These are phyloP conservation scores for Zoanthus solanderi DNA, from an alignment of 92 coral and sea anemone species.

Conservation along the genomic window DNA sequence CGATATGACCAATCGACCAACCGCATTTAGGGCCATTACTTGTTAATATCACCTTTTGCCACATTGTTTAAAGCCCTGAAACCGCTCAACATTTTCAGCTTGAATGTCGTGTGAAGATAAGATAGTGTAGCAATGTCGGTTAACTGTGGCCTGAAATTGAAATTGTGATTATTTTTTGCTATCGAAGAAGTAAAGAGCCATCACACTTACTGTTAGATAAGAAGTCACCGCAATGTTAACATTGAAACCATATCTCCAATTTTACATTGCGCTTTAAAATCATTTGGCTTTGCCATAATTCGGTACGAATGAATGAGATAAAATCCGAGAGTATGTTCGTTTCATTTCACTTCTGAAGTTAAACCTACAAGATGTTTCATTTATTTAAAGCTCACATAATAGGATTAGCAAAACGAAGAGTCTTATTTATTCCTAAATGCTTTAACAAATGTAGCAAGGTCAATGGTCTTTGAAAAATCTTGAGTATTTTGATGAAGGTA, in stretches of 20 bases:
- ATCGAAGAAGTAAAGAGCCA: neutral
- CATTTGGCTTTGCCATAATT: neutral
- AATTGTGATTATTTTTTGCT: slow-evolving; percentile 6
- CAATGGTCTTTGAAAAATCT: slow-evolving; percentile 30
- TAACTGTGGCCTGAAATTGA: neutral
- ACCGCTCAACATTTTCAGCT: slow-evolving; percentile 1
- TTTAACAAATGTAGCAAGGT: slow-evolving; percentile 46
- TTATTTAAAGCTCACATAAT: neutral
- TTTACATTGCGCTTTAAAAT: neutral
- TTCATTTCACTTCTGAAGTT: neutral
- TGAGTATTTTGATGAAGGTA: slow-evolving; percentile 41
- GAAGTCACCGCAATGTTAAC: neutral
- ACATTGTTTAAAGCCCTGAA: slow-evolving; percentile 29
- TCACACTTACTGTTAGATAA: neutral
- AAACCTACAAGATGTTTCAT: neutral
- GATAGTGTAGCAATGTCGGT: slow-evolving; percentile 9
- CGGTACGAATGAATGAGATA: neutral
- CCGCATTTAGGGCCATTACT: slow-evolving; percentile 50
- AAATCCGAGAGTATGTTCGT: too few relatives aligned
- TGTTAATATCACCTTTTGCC: slow-evolving; percentile 55
- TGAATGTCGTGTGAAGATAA: neutral
- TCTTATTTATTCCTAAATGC: slow-evolving; percentile 21
- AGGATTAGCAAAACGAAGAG: slow-evolving; percentile 8
- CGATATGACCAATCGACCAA: slow-evolving; percentile 8
- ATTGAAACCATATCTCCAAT: neutral